phyloP scores from a whole-genome alignment of 2,113 vertebrate genomes.

The Corvus cornix region DNA sequence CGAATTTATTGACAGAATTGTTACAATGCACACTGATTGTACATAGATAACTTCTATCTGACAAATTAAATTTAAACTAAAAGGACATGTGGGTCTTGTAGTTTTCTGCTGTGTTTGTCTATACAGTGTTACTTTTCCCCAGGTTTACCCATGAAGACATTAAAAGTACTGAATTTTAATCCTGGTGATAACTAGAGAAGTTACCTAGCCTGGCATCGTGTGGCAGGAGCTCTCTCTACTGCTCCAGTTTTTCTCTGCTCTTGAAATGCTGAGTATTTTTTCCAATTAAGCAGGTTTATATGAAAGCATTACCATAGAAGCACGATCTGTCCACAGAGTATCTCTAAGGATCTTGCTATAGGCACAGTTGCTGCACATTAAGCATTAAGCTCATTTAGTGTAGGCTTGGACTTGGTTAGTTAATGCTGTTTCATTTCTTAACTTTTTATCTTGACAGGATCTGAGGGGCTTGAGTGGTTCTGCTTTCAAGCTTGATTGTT shows the following conservation, averaged over 20 bases:
- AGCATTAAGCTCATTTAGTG: not conserved
- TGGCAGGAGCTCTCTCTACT: not conserved
- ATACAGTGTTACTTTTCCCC: not conserved
- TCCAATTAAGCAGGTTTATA: not conserved
- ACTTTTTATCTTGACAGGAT: not conserved
- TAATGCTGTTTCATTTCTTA: not conserved
- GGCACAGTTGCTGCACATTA: not conserved
- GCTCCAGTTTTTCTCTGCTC: not conserved
- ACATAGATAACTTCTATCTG: conserved; percentile 94
- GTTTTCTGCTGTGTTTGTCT: conserved; percentile 72
- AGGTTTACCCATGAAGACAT: conserved; percentile 23
- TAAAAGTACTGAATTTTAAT: not conserved
- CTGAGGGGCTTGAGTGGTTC: not conserved
- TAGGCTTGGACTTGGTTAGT: not conserved
- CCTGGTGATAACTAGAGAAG: not conserved
- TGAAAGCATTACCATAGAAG: not conserved
- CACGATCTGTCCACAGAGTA: not conserved
- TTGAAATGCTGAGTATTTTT: not conserved
- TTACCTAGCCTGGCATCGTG: not conserved
- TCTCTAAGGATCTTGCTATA: not conserved
- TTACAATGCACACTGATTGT: conserved; percentile 92
- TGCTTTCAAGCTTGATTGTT: not conserved
- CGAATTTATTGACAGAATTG: conserved; percentile 89
- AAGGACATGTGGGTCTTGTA: conserved; percentile 71
- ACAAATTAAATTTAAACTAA: conserved; percentile 92